phyloP scores from a whole-genome alignment of 1,140 invertebrate genomes.

The Nasonia longicornis region DNA sequence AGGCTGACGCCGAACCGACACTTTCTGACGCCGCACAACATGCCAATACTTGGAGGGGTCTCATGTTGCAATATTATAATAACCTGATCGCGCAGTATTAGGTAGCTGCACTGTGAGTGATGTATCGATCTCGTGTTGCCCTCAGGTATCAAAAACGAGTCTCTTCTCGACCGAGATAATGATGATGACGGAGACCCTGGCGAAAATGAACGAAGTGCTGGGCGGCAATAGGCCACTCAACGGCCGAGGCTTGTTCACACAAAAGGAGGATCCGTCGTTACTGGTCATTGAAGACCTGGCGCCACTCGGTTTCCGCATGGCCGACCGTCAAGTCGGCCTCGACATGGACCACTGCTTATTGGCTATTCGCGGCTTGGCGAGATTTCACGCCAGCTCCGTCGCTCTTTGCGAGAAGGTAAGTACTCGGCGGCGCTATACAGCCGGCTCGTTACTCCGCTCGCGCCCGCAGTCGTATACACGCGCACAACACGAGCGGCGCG shows the following conservation, averaged over 20 bases:
- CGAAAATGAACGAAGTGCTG: constrained; percentile 61
- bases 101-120: too few species aligned
- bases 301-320: constrained; percentile 71
- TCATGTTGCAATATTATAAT: too few species aligned
- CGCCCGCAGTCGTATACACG: too few species aligned
- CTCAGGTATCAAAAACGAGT: constrained; percentile 52
- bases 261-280: constrained; percentile 60
- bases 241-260: constrained; percentile 57
- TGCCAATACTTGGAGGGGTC: too few species aligned
- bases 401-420: constrained; percentile 69
- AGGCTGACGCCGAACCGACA: too few species aligned
- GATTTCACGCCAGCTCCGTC: constrained; percentile 72
- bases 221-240: constrained; percentile 47
- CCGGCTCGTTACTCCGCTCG: neutral
- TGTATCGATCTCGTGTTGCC: too few species aligned
- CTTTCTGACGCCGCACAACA: too few species aligned
- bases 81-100: too few species aligned
- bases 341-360: constrained; percentile 68
- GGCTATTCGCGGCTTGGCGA: constrained; percentile 71
- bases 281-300: constrained; percentile 71
- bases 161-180: constrained; percentile 62
- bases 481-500: too few species aligned
- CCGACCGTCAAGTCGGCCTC: constrained; percentile 68
- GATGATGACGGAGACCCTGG: constrained; percentile 61
- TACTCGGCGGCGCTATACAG: constrained; percentile 6